Conservation (phyloP, 2,113 vertebrate species). For the Tenrec ecaudatus region DNA sequence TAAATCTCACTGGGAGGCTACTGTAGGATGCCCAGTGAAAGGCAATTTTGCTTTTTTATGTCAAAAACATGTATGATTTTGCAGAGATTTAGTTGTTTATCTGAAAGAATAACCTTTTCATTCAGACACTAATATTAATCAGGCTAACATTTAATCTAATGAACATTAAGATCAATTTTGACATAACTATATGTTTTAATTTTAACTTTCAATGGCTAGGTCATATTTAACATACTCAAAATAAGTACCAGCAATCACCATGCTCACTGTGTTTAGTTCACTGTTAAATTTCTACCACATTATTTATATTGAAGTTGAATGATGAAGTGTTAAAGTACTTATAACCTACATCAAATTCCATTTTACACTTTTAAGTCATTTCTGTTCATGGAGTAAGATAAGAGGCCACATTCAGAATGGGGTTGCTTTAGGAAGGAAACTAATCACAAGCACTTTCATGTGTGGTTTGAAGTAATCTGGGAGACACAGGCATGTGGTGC, state of each 20-base stretch:
- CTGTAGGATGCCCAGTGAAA: slow-evolving; percentile 58
- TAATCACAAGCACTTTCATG: background rate
- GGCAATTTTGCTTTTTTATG: slow-evolving; percentile 66
- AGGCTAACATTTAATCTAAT: background rate
- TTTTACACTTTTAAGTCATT: background rate
- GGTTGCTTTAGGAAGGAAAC: background rate
- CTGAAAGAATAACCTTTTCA: slow-evolving; percentile 18
- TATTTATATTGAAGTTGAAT: background rate
- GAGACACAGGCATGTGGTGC: background rate
- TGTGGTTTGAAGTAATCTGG: background rate
- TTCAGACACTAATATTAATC: slow-evolving; percentile 24
- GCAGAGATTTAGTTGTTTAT: slow-evolving; percentile 54
- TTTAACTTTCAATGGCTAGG: background rate
- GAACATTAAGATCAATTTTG: background rate
- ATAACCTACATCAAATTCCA: background rate
- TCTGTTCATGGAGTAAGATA: background rate
- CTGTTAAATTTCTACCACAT: background rate
- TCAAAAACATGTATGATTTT: slow-evolving; percentile 64
- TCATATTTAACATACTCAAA: background rate
- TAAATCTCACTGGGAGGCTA: slow-evolving; percentile 82
- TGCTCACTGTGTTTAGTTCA: background rate
- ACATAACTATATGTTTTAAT: background rate
- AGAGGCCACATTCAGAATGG: background rate
- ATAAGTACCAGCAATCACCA: background rate
- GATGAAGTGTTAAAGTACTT: slow-evolving; percentile 7